Evolutionary conservation across 2,888 invertebrate genomes (phyloP).

Genomic region (Lapara coniferarum): DNA sequence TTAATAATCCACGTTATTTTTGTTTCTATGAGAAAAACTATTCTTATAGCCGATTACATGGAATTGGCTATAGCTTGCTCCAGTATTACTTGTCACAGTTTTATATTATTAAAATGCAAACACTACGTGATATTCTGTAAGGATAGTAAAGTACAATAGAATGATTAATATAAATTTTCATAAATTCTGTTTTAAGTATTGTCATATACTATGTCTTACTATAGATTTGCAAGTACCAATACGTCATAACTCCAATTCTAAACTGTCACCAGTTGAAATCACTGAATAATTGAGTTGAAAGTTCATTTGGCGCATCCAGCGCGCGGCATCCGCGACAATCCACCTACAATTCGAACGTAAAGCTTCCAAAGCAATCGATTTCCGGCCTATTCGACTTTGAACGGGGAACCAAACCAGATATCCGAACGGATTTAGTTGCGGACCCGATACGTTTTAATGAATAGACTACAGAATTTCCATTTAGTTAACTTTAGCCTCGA

Average conservation of each 20-base stretch:
- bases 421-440: constrained; percentile 78
- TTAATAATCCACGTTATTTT: too few relatives aligned
- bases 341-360: constrained; percentile 77
- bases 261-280: neutral
- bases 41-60: too few relatives aligned
- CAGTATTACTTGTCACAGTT: too few relatives aligned
- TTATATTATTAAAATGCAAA: too few relatives aligned
- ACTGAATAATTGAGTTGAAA: constrained; percentile 31
- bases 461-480: constrained; percentile 63
- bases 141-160: too few relatives aligned
- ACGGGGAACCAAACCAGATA: constrained; percentile 81
- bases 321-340: constrained; percentile 40
- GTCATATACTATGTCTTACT: too few relatives aligned
- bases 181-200: too few relatives aligned
- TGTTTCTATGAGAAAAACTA: too few relatives aligned
- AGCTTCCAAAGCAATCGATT: constrained; percentile 82
- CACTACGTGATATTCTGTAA: too few relatives aligned
- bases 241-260: neutral
- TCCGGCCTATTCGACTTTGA: constrained; percentile 83
- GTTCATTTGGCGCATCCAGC: constrained; percentile 46
- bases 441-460: constrained; percentile 72
- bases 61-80: too few relatives aligned
- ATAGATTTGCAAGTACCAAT: too few relatives aligned
- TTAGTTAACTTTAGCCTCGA: constrained; percentile 49
- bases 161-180: too few relatives aligned